These are phyloP conservation scores for Hystrix cristata DNA, from an alignment of 2,113 vertebrate genomes.

Conservation along the genomic window DNA sequence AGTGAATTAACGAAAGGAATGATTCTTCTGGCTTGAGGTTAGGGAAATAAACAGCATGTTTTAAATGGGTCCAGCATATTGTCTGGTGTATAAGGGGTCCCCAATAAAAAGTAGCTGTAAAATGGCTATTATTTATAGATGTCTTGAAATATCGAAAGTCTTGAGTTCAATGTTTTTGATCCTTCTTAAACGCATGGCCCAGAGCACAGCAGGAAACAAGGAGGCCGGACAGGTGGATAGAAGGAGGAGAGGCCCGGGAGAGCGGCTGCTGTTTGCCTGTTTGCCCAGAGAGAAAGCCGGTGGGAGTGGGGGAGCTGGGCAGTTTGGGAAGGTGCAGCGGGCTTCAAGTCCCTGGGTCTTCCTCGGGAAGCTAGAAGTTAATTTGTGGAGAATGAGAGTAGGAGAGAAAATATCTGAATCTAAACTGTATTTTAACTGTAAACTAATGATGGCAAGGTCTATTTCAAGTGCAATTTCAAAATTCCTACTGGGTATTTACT, in stretches of 20 bases:
- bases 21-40: not conserved
- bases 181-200: not conserved
- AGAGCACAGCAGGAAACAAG: not conserved
- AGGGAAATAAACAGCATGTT: not conserved
- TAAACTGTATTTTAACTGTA: not conserved
- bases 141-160: not conserved
- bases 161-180: not conserved
- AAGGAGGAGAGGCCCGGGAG: accelerated
- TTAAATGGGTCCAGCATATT: not conserved
- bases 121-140: not conserved
- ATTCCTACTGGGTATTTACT: not conserved
- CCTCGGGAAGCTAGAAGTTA: not conserved
- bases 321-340: not conserved
- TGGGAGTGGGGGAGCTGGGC: accelerated
- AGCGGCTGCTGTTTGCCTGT: not conserved
- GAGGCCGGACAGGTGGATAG: not conserved
- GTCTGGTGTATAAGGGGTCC: not conserved
- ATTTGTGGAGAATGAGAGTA: not conserved
- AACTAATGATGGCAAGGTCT: not conserved
- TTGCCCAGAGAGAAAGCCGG: not conserved
- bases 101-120: not conserved
- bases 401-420: not conserved
- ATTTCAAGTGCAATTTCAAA: not conserved
- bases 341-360: not conserved
- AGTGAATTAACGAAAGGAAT: constrained; percentile 33